Evolutionary conservation across 2,113 vertebrate species (phyloP).

Genomic region (Apus apus): DNA sequence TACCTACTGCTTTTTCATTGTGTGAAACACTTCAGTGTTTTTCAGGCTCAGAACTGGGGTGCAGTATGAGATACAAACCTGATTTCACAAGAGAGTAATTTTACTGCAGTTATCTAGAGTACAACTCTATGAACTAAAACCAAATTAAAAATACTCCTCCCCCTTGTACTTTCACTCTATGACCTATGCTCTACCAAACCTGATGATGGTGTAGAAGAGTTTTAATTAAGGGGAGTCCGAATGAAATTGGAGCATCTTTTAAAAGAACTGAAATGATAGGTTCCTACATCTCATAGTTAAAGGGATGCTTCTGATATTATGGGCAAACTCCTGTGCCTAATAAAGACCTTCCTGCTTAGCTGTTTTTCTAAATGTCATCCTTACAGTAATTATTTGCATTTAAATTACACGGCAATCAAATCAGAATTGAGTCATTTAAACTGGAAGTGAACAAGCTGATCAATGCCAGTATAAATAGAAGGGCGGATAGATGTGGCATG

Average conservation of each 20-base stretch:
- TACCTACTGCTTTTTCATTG: neutral
- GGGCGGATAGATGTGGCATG: slow-evolving; percentile 52
- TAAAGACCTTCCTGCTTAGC: slow-evolving; percentile 68
- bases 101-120: neutral
- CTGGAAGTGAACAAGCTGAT: slow-evolving; percentile 83
- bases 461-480: slow-evolving; percentile 85
- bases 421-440: slow-evolving; percentile 85
- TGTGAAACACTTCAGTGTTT: neutral
- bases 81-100: slow-evolving; percentile 6
- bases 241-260: neutral
- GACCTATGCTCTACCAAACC: neutral
- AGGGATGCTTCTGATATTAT: slow-evolving; percentile 42
- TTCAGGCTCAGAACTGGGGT: neutral
- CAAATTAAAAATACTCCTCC: neutral
- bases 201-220: neutral
- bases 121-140: neutral
- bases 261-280: neutral
- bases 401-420: slow-evolving; percentile 86
- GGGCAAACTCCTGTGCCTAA: slow-evolving; percentile 68
- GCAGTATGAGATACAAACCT: neutral
- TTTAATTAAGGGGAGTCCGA: neutral
- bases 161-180: neutral
- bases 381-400: slow-evolving; percentile 86
- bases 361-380: slow-evolving; percentile 79
- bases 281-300: neutral